Evolutionary conservation across 2,888 invertebrate species (phyloP).

Genomic region (Lasioglossum calceatum): DNA sequence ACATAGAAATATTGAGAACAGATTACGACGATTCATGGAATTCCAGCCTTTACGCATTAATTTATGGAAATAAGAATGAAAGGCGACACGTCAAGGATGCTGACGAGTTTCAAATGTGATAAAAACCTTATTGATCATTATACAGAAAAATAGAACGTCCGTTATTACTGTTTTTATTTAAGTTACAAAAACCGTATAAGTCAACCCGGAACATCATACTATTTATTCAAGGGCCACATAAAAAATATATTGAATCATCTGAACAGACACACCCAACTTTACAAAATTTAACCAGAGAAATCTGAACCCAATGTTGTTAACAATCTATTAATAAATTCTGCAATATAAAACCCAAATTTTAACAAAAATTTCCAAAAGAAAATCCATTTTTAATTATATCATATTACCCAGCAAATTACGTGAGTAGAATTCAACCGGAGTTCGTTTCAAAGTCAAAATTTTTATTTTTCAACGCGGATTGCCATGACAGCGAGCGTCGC

Average conservation of each 20-base stretch:
- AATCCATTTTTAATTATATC: not conserved
- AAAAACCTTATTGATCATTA: not conserved
- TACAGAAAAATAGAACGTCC: not conserved
- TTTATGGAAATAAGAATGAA: not conserved
- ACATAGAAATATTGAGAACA: not conserved
- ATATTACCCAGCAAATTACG: not conserved
- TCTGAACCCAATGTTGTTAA: not conserved
- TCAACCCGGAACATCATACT: not conserved
- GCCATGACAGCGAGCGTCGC: constrained; percentile 1
- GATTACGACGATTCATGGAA: not conserved
- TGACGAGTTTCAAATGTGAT: not conserved
- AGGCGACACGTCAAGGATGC: not conserved
- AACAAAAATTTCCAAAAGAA: not conserved
- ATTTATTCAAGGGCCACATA: not conserved
- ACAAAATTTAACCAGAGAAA: not conserved
- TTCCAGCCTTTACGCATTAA: not conserved
- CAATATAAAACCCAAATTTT: not conserved
- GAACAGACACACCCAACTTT: not conserved
- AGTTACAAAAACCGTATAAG: not conserved
- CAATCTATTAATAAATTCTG: not conserved
- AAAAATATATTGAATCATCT: not conserved
- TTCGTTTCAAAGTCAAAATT: not conserved
- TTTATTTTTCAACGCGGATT: constrained; percentile 10
- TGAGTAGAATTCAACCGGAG: not conserved
- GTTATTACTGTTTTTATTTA: not conserved